Conservation (phyloP, 1,140 invertebrate species). For the Piezodorus guildinii region DNA sequence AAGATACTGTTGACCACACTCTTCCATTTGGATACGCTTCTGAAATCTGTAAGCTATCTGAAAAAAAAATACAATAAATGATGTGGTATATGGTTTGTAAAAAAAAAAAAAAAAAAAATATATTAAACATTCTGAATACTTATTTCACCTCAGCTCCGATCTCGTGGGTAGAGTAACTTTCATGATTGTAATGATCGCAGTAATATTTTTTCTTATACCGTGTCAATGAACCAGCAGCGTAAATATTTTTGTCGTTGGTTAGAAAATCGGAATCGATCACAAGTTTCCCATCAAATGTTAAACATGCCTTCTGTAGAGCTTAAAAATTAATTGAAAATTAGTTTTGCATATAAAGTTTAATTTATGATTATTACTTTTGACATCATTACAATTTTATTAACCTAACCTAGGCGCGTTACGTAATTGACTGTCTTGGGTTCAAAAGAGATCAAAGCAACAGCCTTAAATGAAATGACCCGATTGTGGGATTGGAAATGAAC, state of each 20-base stretch:
- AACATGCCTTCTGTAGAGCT: conserved; percentile 51
- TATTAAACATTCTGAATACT: background rate
- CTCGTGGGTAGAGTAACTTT: conserved; percentile 42
- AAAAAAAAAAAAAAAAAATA: background rate
- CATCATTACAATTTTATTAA: no score
- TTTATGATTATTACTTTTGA: no score
- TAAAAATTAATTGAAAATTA: conserved; percentile 30
- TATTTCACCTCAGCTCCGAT: conserved; percentile 39
- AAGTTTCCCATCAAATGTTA: conserved; percentile 57
- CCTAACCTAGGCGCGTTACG: no score
- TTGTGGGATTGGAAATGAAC: no score
- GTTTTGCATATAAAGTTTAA: conserved; percentile 14
- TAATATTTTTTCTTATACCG: conserved; percentile 44
- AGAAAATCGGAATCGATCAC: conserved; percentile 52
- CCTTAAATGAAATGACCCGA: no score
- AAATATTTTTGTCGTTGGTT: conserved; percentile 56
- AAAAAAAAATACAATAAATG: background rate
- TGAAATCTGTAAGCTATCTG: conserved; percentile 16
- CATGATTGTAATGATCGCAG: conserved; percentile 36
- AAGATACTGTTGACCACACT: conserved; percentile 25
- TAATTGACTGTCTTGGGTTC: no score
- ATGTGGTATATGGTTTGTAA: background rate
- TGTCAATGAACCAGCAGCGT: conserved; percentile 54
- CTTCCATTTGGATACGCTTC: conserved; percentile 4
- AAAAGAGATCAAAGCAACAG: no score